Percentiles rank a stretch among this genome's conserved stretches.
Conservation (phyloP, 1,140 invertebrate genomes). For the Caenorhabditis remanei region DNA sequence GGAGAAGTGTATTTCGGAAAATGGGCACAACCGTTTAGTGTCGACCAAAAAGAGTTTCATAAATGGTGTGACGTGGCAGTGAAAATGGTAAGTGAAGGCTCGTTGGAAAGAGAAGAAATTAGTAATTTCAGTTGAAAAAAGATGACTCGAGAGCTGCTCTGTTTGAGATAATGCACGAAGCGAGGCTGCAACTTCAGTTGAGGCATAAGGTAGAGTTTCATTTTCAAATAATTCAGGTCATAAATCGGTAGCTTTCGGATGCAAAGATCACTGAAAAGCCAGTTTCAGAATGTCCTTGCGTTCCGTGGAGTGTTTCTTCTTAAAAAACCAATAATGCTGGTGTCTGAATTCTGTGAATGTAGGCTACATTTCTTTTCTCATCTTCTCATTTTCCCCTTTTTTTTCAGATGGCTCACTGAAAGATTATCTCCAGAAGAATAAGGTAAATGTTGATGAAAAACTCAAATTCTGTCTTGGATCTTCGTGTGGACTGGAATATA, state of each 20-base stretch:
- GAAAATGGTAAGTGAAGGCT: neutral
- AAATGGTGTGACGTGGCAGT: constrained; percentile 49
- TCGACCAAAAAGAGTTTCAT: constrained; percentile 29
- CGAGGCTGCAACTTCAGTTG: constrained; percentile 19
- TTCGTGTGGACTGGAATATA: constrained; percentile 38
- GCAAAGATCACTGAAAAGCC: too few relatives aligned
- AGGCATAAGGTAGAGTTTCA: constrained; percentile 25
- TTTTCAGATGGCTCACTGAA: constrained; percentile 12
- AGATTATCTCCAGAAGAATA: constrained; percentile 30
- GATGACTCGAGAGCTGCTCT: constrained; percentile 34
- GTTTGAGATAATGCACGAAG: constrained; percentile 36
- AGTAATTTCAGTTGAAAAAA: constrained; percentile 4
- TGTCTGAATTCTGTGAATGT: constrained; percentile 40
- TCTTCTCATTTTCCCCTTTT: neutral
- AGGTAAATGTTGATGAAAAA: constrained; percentile 1
- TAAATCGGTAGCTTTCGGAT: too few relatives aligned
- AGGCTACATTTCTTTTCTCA: neutral
- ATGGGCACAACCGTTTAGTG: constrained; percentile 37
- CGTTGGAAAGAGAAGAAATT: neutral
- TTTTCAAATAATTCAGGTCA: too few relatives aligned
- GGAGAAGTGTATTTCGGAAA: constrained; percentile 17
- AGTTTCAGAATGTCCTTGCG: constrained; percentile 27
- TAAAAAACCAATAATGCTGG: constrained; percentile 24
- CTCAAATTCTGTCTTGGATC: constrained; percentile 26
- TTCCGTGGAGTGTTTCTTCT: constrained; percentile 40